Evolutionary conservation across 2,797 vertebrate genomes (phyloP), one percentile per base, ranked within the genome.

Genomic region (Sciurus carolinensis): DNA sequence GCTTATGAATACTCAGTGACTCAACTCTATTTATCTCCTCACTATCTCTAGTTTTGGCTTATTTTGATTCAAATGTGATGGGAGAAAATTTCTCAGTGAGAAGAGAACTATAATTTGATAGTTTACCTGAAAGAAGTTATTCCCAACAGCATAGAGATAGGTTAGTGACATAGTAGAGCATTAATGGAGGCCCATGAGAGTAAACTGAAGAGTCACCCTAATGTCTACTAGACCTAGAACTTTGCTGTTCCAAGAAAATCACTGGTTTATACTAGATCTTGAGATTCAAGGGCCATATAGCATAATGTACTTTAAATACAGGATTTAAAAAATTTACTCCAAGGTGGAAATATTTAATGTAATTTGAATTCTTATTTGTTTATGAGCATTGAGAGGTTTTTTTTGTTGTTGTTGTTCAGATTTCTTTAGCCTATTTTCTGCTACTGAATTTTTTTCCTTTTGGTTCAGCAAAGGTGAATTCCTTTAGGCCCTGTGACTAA

Each of bases 401-500:
- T 47, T 39, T 39, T 39, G 39, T 39, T 59, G 17, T 57, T 59
- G 57, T 57, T 8, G 36, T 84, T 71, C 64, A 88, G n/a, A 95
- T 90, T 87, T 91, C 52, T 88, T 73, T 30, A 72, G 67, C 18
- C 9, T 83, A 5, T 90, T 92, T 96, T 52, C 26, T 92, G 85
- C 90, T 91, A 91, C 79, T 80, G 57, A 9, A 1, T 93, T 75
- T 39, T 91, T 73, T 28, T 13, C 50, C 76, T 44, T 85, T 95
- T 11, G 95, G 96, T 96, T 91, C 62, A 85, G 26, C 0, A 62
- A 94, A 81, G 87, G 26, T 91, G 87, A 96, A 83, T 95, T 97
- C 90, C 73, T 98, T 59, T 69, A 96, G 90, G 44, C 15, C 94
- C 80, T 96, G 52, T 91, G 87, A 92, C 96, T 80, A 91, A 97